Base-by-base conservation (phyloP, 2,888 invertebrate species). In the Melieria picta region DNA sequence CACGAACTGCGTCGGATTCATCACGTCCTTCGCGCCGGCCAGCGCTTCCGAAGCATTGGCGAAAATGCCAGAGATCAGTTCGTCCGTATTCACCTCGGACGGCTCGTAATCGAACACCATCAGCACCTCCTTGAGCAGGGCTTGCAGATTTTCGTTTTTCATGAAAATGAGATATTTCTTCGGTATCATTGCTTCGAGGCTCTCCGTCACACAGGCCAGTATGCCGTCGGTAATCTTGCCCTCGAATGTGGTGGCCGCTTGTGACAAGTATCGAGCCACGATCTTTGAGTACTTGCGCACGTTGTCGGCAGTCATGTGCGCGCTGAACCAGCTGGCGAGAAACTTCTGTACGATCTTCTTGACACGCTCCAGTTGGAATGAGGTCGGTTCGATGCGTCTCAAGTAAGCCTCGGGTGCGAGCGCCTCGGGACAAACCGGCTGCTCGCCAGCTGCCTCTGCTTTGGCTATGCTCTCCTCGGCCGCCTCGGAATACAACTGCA, bases 181-280 rank as follows among this genome's bases (percentile, higher is more conserved):
- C 1, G 86, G 85, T 65, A 86, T 78, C 71, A 85, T 80, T 4
- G 76, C 78, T 74, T 82, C 80, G 61, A 87, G 75, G 48, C 82
- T 83, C 43, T 84, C 82, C 3, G 83, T 80, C 10, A 86, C 78
- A 65, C 83, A 84, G 30, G 81, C 82, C 52, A 84, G 78, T 5
- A 85, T 82, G 48, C 83, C 81, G 63, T 85, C 85, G 3, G 83
- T 83, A 45, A 84, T 77, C 4, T 78, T 76, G 10, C 83, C 83
- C 64, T 85, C 83, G 55, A 84, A 85, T 56, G 78, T 84, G 5
- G 84, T 81, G 3, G 85, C 87, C 0, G 85, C 84, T 71, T 85
- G 85, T 46, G 80, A 82, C 9, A 87, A 75, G 65, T 84, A 84
- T 10, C 84, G 79, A 5, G 85, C 78, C 0, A 84, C 83, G 57